Percentiles rank a stretch among this genome's conserved stretches.
These are phyloP conservation scores for Colletes latitarsis DNA, from an alignment of 1,140 invertebrate genomes.

Conservation along the genomic window DNA sequence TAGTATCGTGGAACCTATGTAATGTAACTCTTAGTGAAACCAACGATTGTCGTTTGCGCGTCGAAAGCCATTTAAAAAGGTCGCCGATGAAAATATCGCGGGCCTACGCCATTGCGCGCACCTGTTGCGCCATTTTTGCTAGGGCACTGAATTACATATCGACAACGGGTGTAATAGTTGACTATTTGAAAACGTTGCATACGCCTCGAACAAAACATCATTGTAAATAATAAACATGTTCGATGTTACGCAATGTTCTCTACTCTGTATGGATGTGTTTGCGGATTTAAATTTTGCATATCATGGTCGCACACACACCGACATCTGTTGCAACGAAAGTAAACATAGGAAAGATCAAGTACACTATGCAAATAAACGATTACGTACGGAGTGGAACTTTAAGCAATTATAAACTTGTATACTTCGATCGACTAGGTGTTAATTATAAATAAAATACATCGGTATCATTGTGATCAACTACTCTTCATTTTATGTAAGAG, in stretches of 20 bases:
- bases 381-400: no score
- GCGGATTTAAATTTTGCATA: background rate
- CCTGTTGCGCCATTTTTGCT: conserved; percentile 27
- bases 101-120: no score
- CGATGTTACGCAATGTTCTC: background rate
- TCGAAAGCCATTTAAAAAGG: no score
- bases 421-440: no score
- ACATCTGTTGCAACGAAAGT: no score
- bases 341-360: background rate
- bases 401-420: no score
- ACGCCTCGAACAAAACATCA: background rate
- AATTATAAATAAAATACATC: no score
- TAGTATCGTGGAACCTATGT: no score
- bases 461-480: no score
- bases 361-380: no score
- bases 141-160: conserved; percentile 7
- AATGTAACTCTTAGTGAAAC: no score
- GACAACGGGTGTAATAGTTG: background rate
- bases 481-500: background rate
- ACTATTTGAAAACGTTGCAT: background rate
- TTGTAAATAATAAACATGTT: background rate
- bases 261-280: background rate
- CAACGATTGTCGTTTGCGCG: no score
- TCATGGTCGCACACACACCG: background rate
- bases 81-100: conserved; percentile 1